Base-by-base conservation (phyloP, 2,113 vertebrate genomes). In the Corydoras maculifer region DNA sequence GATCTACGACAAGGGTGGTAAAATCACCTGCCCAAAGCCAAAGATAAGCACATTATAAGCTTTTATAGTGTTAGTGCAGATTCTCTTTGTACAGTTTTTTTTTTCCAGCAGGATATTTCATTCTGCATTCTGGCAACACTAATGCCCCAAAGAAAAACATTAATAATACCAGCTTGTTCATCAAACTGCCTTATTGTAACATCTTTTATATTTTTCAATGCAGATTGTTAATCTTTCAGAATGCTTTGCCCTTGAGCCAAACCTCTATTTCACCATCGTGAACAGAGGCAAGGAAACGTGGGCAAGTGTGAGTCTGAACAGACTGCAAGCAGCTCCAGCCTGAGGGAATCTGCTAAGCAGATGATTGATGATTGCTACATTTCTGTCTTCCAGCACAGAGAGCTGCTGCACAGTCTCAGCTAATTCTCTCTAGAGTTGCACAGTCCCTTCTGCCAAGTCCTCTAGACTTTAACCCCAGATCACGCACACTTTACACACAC, bases 171-270 rank as follows among this genome's bases (percentile, higher is more conserved):
- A 50, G 10, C 55, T 14, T 18, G 9, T 69, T 69, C 8, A 49
- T 69, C 35, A 43, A 51, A 69, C 58, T 13, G n/a, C 18, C 54
- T 69, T 8, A 62, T 9, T 71, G 9, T 6, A 12, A 18, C 7
- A 50, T 43, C 51, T 64, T 43, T 43, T 57, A 53, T 55, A 13
- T 53, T 67, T 32, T 14, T 60, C 63, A 50, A 53, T 60, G 11
- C 25, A 51, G 54, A 30, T 60, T 67, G 8, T 12, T 25, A n/a
- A 31, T 53, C 30, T 35, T n/a, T 73, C 50, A 60, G n/a, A 14
- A 60, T 51, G 64, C 10, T 49, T 54, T 74, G 72, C 72, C 72
- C 65, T 74, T 74, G 72, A 74, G 63, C 18, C 58, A 65, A 60
- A 43, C 49, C 49, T 68, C 71, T 2, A 9, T 53, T 12, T 10